Base-by-base conservation (phyloP, 2,797 vertebrate genomes). In the Gymnoscopelus microlampas region DNA sequence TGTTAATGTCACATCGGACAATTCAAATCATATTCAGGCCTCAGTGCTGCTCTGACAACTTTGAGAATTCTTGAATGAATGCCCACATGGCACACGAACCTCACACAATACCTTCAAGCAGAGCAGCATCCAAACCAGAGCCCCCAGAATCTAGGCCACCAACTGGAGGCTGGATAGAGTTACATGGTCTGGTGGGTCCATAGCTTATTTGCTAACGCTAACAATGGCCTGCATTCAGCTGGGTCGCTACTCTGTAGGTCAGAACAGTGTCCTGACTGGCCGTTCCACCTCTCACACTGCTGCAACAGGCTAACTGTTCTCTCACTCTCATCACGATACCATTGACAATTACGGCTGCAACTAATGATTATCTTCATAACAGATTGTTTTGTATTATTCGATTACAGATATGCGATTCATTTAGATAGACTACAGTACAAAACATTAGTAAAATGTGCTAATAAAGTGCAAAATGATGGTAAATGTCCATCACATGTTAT, bases 141-240 rank as follows among this genome's bases (percentile, higher is more conserved):
- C 67, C 63, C 76, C 76, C 78, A 74, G 82, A 86, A 91, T 91
- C 74, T 88, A 90, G 89, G 91, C 83, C 88, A 89, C 53, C 75
- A 44, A 82, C 78, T 80, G 86, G 79, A 85, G 82, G 82, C 73
- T 79, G 89, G 75, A 81, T 13, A 47, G 76, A 50, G 80, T 84
- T 87, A 78, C 89, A 90, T 82, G 89, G 88, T 92, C 90, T 89
- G 85, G 85, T 90, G 86, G 88, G 80, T 88, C 85, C 74, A 80
- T 78, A 87, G 88, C 85, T 85, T 86, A 44, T 10, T 80, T 81
- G 72, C 78, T 80, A 79, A 84, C 78, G 71, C 77, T 49, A 88
- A 93, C 91, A 93, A 92, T 92, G 85, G 79, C n/a, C 60, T 66
- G 78, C 80, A 92, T 93, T 93, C 88, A 93, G 70, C 2, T 1